phyloP scores from a whole-genome alignment of 1,140 invertebrate genomes.

The Radopholus similis region DNA sequence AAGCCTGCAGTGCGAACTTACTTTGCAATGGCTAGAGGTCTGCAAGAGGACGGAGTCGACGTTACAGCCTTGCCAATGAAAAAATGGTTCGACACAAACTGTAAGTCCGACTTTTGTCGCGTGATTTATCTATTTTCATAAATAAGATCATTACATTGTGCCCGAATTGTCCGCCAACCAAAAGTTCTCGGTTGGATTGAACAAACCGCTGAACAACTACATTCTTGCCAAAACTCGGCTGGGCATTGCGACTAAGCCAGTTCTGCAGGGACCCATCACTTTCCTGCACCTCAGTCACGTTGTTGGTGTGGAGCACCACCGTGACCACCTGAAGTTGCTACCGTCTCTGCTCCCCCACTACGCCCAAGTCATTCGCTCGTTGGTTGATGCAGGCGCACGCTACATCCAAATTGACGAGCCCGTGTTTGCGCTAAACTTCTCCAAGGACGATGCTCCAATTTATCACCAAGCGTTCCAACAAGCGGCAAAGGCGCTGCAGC shows the following conservation, averaged over 20 bases:
- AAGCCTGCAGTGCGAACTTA: slow-evolving; percentile 2
- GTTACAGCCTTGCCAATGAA: slow-evolving; percentile 17
- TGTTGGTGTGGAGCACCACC: not conserved
- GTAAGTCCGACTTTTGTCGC: not conserved
- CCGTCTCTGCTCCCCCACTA: slow-evolving; percentile 12
- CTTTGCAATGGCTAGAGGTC: slow-evolving; percentile 19
- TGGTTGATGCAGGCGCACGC: slow-evolving; percentile 11
- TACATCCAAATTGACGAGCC: slow-evolving; percentile 20
- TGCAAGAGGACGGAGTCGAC: slow-evolving; percentile 11
- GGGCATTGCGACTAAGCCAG: slow-evolving; percentile 8
- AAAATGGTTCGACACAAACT: slow-evolving; percentile 23
- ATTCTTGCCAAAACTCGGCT: slow-evolving; percentile 10
- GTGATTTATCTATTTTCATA: not conserved
- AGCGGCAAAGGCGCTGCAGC: not conserved
- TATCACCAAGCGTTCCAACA: slow-evolving; percentile 7
- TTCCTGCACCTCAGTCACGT: slow-evolving; percentile 17
- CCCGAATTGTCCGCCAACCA: slow-evolving; percentile 2
- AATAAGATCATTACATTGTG: slow-evolving; percentile 17
- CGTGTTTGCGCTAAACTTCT: slow-evolving; percentile 5
- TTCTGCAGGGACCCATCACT: slow-evolving; percentile 7
- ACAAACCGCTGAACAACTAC: slow-evolving; percentile 20
- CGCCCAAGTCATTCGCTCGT: not conserved
- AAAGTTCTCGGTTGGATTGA: not conserved
- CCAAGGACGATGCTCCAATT: not conserved
- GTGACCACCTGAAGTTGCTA: not conserved